A percentile compares a stretch with the other conserved stretches of the same genome.
phyloP scores from a whole-genome alignment of 2,888 invertebrate species.

The Drosophila neonasuta region DNA sequence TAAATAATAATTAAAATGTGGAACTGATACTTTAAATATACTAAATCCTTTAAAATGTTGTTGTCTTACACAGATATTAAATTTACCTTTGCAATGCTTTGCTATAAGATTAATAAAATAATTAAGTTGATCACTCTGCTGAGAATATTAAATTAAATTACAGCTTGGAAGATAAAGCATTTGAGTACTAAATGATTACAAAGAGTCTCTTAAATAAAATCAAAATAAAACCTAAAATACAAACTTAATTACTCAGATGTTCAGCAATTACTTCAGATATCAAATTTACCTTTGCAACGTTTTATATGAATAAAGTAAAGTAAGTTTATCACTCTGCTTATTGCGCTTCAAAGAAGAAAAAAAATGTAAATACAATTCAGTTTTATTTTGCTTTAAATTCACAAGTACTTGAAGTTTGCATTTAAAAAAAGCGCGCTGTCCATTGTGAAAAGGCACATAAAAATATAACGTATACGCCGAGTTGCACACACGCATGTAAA shows the following conservation, averaged over 20 bases:
- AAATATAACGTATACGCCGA: constrained; percentile 41
- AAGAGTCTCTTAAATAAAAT: no score
- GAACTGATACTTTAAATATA: no score
- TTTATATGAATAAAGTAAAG: not conserved
- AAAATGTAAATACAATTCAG: not conserved
- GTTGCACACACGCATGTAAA: constrained; percentile 24
- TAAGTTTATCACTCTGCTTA: not conserved
- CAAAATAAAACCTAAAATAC: not conserved
- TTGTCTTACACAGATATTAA: no score
- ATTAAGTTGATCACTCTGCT: no score
- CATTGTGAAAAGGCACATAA: constrained; percentile 10
- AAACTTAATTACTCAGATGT: not conserved
- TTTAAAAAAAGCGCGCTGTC: constrained; percentile 8
- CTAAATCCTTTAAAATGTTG: no score
- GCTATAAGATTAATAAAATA: no score
- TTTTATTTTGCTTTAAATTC: not conserved
- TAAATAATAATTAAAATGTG: no score
- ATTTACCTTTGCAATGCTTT: not conserved
- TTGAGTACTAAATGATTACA: no score
- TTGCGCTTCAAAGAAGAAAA: not conserved
- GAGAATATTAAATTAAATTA: no score
- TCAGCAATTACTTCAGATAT: no score
- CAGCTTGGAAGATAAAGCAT: no score
- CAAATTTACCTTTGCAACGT: not conserved
- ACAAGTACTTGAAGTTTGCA: constrained; percentile 6